phyloP scores from a whole-genome alignment of 1,140 invertebrate genomes.

The Bathynomus jamesi region DNA sequence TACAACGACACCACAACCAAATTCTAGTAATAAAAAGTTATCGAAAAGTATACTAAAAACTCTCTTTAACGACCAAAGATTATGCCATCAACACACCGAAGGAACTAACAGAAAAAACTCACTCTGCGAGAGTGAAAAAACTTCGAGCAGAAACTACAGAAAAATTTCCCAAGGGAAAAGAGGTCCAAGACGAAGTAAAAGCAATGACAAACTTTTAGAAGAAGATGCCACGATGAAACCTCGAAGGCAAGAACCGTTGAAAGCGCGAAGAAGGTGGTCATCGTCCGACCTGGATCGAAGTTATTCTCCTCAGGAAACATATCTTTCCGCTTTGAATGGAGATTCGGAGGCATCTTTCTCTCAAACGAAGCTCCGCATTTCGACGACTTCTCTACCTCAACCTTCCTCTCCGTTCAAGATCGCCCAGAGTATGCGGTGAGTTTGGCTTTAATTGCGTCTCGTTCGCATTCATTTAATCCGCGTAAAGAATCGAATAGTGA shows the following conservation, averaged over 20 bases:
- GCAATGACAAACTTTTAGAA: background rate
- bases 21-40: background rate
- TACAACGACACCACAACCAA: background rate
- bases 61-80: background rate
- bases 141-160: background rate
- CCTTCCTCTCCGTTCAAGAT: too few relatives aligned
- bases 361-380: too few relatives aligned
- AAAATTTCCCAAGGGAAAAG: background rate
- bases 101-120: background rate
- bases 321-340: too few relatives aligned
- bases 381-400: too few relatives aligned
- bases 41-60: background rate
- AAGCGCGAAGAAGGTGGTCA: background rate
- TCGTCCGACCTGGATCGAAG: background rate
- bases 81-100: too few relatives aligned
- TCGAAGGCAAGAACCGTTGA: background rate
- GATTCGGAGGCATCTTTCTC: too few relatives aligned
- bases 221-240: background rate
- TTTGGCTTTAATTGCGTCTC: too few relatives aligned
- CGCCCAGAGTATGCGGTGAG: too few relatives aligned
- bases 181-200: background rate
- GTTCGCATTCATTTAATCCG: too few relatives aligned
- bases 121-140: background rate
- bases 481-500: too few relatives aligned
- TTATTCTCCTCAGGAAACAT: too few relatives aligned